Evolutionary conservation across 2,888 invertebrate species (phyloP).

Genomic region (Adelognathus sp.): DNA sequence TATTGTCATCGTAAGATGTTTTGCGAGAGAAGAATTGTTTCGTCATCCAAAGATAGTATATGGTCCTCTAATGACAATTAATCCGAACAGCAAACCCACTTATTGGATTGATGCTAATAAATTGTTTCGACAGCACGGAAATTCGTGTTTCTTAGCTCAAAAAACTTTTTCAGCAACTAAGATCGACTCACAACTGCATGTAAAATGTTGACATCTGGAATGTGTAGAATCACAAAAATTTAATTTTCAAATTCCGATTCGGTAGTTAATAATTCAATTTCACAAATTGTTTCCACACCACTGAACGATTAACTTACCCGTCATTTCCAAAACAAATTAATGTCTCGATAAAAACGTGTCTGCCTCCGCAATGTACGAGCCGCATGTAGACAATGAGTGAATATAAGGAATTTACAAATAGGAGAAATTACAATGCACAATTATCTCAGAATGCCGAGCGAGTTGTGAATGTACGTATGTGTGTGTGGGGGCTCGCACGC

Average conservation of each 20-base stretch:
- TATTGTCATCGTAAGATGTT: no score
- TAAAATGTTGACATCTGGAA: no score
- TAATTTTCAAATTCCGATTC: neutral
- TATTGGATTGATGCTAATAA: no score
- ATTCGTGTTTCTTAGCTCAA: no score
- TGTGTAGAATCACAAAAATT: neutral
- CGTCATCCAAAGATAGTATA: no score
- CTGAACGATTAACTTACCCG: neutral
- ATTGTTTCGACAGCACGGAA: no score
- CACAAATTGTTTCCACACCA: neutral
- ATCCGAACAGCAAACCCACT: no score
- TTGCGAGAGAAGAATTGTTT: no score
- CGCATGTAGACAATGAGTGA: neutral
- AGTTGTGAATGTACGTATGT: neutral
- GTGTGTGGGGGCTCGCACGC: neutral
- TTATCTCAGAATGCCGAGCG: neutral
- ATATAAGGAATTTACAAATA: neutral
- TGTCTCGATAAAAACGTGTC: neutral
- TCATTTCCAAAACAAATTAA: neutral
- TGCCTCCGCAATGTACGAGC: neutral
- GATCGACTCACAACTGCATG: no score
- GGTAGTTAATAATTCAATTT: neutral
- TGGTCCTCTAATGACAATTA: no score
- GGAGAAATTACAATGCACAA: constrained; percentile 4
- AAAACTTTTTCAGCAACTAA: neutral